Evolutionary conservation across 2,888 invertebrate species (phyloP), one percentile per base, ranked within the genome.

Genomic region (Drosophila conformis): DNA sequence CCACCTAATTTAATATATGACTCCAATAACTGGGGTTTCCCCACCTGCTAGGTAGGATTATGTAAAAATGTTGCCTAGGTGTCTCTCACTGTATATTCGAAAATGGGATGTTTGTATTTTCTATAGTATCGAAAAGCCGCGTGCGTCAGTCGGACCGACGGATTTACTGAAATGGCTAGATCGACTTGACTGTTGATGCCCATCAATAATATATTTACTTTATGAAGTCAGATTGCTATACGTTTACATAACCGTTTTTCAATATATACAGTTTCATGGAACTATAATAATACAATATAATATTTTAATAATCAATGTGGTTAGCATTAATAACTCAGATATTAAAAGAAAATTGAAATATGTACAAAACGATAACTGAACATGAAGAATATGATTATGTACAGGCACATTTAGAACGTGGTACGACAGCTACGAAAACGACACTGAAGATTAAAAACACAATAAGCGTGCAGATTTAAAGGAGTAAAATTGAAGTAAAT

Each of bases 351-450:
- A n/a, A 4, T 46, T 27, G 18, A 27, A 29, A 36, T 52, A 48
- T 46, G 35, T 56, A 35, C 51, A 58, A 48, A 56, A 51, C 6
- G n/a, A 36, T 35, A 59, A 56, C 46, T 21, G 8, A 25, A 46
- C 46, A 25, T 25, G 15, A 46, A 15, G 2, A 46, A 46, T 1
- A 42, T 42, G 54, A 36, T 38, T 7, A 51, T 38, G 57, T 13
- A 52, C 65, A 71, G 35, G 70, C 59, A 73, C 52, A 60, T 49
- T 51, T 56, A 48, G 25, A 62, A n/a, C 21, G 13, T 52, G 29
- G 21, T 56, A 73, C 60, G 46, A 69, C 65, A 73, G 36, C 61
- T 61, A 65, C 53, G 51, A 38, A 48, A 65, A 72, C 58, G 59
- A 69, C 63, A 67, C 56, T 70, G 49, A 69, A 69, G 49, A 54